These are phyloP conservation scores for Pelobates cultripes DNA, from an alignment of 2,797 vertebrate genomes.

Conservation along the genomic window DNA sequence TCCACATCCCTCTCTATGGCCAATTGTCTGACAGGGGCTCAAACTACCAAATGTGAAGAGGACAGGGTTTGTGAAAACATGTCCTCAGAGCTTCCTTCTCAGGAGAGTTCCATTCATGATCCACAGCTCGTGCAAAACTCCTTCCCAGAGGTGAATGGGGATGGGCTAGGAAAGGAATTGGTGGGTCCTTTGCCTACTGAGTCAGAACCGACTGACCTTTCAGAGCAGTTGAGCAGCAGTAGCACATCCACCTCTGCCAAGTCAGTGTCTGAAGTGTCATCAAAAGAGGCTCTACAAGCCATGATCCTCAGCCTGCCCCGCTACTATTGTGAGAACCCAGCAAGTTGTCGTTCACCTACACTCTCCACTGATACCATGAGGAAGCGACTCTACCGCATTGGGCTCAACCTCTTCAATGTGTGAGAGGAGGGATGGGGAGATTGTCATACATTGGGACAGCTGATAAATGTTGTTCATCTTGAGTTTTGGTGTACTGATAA, in stretches of 20 bases:
- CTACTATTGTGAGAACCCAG: conserved; percentile 93
- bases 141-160: conserved; percentile 73
- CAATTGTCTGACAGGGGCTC: conserved; percentile 75
- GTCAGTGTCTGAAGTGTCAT: conserved; percentile 84
- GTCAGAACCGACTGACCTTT: conserved; percentile 81
- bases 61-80: conserved; percentile 56
- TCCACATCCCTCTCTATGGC: conserved; percentile 92
- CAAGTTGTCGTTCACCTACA: conserved; percentile 91
- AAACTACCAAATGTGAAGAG: conserved; percentile 61
- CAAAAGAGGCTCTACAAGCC: conserved; percentile 93
- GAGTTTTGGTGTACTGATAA: too few relatives aligned
- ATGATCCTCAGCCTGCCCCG: conserved; percentile 94
- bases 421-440: conserved; percentile 73
- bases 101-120: conserved; percentile 45
- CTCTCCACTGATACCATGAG: conserved; percentile 97
- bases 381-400: conserved; percentile 96
- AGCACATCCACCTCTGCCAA: conserved; percentile 87
- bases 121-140: conserved; percentile 53
- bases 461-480: background rate
- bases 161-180: conserved; percentile 57
- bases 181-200: conserved; percentile 66
- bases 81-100: conserved; percentile 47
- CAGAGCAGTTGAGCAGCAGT: conserved; percentile 84
- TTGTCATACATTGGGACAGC: background rate
- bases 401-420: conserved; percentile 98